Evolutionary conservation across 1,140 invertebrate species (phyloP).

Genomic region (Bombus waltoni): DNA sequence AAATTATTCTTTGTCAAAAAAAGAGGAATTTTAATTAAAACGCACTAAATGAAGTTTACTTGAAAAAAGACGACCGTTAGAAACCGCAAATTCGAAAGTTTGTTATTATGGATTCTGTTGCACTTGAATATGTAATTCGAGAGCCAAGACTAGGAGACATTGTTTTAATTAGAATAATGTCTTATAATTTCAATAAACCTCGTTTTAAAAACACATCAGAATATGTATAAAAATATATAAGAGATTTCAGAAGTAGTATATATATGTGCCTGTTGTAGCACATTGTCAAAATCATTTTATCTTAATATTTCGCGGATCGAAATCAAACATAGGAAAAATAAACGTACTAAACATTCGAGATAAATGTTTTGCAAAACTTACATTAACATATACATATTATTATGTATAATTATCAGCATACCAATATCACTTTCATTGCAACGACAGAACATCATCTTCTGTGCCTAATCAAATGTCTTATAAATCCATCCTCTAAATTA

Average conservation of each 20-base stretch:
- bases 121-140: background rate
- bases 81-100: background rate
- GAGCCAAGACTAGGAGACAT: background rate
- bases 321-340: background rate
- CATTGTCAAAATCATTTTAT: conserved; percentile 1
- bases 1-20: background rate
- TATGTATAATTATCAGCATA: conserved; percentile 10
- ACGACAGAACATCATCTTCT: conserved; percentile 14
- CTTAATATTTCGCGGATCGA: background rate
- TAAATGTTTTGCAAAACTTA: background rate
- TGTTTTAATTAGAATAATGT: background rate
- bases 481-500: conserved; percentile 14
- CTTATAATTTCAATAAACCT: background rate
- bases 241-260: background rate
- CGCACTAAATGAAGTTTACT: background rate
- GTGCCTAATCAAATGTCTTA: conserved; percentile 24
- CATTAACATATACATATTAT: conserved; percentile 15
- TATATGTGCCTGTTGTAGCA: background rate
- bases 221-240: conserved; percentile 8
- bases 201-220: background rate
- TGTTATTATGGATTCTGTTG: background rate
- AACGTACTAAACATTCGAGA: background rate
- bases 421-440: conserved; percentile 9
- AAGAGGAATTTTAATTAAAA: background rate
- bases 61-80: background rate